These are phyloP conservation scores for Lagria hirta DNA, from an alignment of 2,888 invertebrate species.

Conservation along the genomic window DNA sequence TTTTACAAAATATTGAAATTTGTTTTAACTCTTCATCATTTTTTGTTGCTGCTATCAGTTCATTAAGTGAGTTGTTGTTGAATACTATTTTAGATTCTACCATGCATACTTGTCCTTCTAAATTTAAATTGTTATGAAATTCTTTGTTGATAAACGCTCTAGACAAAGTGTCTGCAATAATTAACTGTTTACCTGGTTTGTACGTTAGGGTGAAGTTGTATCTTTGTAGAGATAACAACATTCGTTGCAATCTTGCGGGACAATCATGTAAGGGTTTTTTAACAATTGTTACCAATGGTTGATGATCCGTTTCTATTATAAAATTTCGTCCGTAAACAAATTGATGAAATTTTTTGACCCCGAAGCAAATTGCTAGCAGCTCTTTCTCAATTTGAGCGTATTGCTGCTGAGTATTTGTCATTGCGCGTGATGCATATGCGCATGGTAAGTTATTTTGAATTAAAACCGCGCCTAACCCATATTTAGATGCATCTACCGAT, in stretches of 20 bases:
- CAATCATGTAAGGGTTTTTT: slow-evolving; percentile 19
- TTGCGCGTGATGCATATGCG: slow-evolving; percentile 24
- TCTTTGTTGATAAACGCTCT: too few species aligned
- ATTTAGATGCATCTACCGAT: slow-evolving; percentile 30
- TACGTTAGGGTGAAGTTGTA: slow-evolving; percentile 21
- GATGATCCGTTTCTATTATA: slow-evolving; percentile 30
- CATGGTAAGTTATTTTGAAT: slow-evolving; percentile 36
- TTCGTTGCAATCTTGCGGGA: slow-evolving; percentile 23
- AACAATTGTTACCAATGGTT: slow-evolving; percentile 22
- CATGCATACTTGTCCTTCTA: slow-evolving; percentile 23
- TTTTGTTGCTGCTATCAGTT: slow-evolving; percentile 19
- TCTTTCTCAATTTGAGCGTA: slow-evolving; percentile 26
- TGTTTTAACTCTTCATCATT: slow-evolving; percentile 29
- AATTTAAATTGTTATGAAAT: slow-evolving; percentile 16
- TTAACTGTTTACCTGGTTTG: slow-evolving; percentile 24
- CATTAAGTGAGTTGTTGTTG: slow-evolving; percentile 17
- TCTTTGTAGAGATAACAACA: slow-evolving; percentile 20
- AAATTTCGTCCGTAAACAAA: slow-evolving; percentile 26
- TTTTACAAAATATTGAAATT: slow-evolving; percentile 30
- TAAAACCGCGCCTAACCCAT: slow-evolving; percentile 31
- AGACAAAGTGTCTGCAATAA: slow-evolving; percentile 26
- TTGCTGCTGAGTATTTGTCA: slow-evolving; percentile 18
- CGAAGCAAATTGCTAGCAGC: slow-evolving; percentile 20
- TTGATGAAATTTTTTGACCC: slow-evolving; percentile 13
- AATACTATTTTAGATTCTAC: slow-evolving; percentile 17